phyloP scores from a whole-genome alignment of 2,113 vertebrate genomes.

The Todiramphus chloris region DNA sequence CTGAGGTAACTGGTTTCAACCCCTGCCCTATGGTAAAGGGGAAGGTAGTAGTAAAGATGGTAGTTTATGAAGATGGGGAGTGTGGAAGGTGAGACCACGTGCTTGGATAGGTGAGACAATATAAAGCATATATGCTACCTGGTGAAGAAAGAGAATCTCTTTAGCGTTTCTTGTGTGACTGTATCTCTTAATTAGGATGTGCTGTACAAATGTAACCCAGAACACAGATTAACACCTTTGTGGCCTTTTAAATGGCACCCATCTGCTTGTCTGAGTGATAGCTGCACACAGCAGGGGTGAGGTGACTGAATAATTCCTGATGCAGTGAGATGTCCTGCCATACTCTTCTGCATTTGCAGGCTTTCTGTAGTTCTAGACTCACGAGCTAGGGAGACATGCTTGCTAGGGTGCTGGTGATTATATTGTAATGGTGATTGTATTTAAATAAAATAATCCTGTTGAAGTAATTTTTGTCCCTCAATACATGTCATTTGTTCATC shows the following conservation, averaged over 20 bases:
- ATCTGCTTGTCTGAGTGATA: not conserved
- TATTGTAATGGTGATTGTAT: not conserved
- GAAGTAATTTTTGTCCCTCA: not conserved
- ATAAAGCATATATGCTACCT: rapidly evolving
- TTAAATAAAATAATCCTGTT: not conserved
- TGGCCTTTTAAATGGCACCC: not conserved
- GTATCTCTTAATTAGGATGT: not conserved
- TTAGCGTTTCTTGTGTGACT: not conserved
- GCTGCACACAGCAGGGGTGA: not conserved
- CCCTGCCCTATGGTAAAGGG: not conserved
- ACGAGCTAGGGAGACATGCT: not conserved
- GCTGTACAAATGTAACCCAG: not conserved
- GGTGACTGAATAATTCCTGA: not conserved
- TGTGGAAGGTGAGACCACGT: not conserved
- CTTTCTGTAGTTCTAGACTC: not conserved
- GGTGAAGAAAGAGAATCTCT: not conserved
- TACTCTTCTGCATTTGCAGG: not conserved
- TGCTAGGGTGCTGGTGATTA: not conserved
- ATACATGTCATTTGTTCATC: not conserved
- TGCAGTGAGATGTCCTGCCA: not conserved
- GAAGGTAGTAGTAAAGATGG: not conserved
- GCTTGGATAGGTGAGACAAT: not conserved
- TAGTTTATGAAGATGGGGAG: not conserved
- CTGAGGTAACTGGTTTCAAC: not conserved
- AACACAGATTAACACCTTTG: not conserved